These are phyloP conservation scores for Lasioglossum vierecki DNA, from an alignment of 2,888 invertebrate species.

Conservation along the genomic window DNA sequence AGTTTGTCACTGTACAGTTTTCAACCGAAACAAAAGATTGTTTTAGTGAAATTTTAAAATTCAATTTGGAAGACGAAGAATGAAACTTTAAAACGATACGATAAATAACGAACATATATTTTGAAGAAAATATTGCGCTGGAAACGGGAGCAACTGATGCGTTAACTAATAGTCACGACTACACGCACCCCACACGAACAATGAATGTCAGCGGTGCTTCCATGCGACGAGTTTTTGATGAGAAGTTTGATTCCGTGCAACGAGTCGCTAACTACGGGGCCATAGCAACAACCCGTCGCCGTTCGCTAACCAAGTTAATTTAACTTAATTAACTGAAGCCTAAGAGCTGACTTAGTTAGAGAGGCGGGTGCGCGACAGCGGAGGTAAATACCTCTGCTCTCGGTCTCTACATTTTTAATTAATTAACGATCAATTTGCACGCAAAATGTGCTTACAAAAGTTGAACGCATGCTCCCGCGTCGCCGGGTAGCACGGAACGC, in stretches of 20 bases:
- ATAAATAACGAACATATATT: not conserved
- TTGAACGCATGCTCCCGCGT: conserved; percentile 62
- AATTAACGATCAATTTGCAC: conserved; percentile 80
- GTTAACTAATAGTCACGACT: not conserved
- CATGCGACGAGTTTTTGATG: conserved; percentile 41
- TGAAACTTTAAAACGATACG: not conserved
- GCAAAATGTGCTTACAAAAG: conserved; percentile 64
- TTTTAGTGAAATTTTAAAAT: not conserved
- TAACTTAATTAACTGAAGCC: conserved; percentile 81
- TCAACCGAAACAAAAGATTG: too few species aligned
- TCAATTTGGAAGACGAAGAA: not conserved
- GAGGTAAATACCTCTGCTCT: conserved; percentile 75
- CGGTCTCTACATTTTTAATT: conserved; percentile 79
- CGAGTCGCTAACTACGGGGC: conserved; percentile 76
- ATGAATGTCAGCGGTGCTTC: not conserved
- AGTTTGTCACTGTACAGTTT: too few species aligned
- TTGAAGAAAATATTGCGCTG: not conserved
- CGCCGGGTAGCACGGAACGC: conserved; percentile 29
- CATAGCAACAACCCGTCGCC: conserved; percentile 71
- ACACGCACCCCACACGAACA: not conserved
- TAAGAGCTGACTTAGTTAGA: conserved; percentile 78
- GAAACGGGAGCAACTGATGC: not conserved
- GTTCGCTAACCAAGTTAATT: conserved; percentile 79
- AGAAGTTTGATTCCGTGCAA: conserved; percentile 68
- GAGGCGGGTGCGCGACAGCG: conserved; percentile 64